phyloP scores from a whole-genome alignment of 2,797 vertebrate species.

The Paedocypris micromegethes region DNA sequence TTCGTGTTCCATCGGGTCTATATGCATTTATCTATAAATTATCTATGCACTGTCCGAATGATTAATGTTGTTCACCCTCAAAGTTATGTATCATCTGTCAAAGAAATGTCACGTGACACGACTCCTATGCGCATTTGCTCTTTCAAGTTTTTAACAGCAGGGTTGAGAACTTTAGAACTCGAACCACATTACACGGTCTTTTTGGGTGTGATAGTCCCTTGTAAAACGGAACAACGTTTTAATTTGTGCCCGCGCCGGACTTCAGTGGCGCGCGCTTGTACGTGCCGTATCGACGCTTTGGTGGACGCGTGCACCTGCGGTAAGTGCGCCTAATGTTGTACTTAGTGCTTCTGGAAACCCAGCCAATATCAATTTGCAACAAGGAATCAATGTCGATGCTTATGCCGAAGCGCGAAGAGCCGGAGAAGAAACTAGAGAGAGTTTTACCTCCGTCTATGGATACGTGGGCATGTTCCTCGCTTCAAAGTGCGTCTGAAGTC shows the following conservation, averaged over 20 bases:
- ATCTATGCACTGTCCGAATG: too few species aligned
- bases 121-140: too few species aligned
- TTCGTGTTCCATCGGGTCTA: too few species aligned
- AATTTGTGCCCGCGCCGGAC: background rate
- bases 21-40: too few species aligned
- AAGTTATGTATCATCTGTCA: too few species aligned
- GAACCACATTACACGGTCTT: too few species aligned
- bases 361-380: constrained; percentile 15
- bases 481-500: constrained; percentile 53
- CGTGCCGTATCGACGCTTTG: constrained; percentile 1
- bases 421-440: constrained; percentile 26
- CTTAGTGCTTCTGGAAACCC: background rate
- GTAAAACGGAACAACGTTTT: background rate
- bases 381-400: constrained; percentile 12
- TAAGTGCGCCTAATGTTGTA: constrained; percentile 2
- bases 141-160: too few species aligned
- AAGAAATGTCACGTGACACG: too few species aligned
- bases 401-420: background rate
- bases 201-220: background rate
- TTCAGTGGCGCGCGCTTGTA: background rate
- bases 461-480: constrained; percentile 56
- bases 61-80: too few species aligned
- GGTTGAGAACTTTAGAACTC: too few species aligned
- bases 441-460: constrained; percentile 64
- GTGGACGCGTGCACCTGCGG: background rate